Evolutionary conservation across 2,113 vertebrate species (phyloP).

Genomic region (Ameiurus melas): DNA sequence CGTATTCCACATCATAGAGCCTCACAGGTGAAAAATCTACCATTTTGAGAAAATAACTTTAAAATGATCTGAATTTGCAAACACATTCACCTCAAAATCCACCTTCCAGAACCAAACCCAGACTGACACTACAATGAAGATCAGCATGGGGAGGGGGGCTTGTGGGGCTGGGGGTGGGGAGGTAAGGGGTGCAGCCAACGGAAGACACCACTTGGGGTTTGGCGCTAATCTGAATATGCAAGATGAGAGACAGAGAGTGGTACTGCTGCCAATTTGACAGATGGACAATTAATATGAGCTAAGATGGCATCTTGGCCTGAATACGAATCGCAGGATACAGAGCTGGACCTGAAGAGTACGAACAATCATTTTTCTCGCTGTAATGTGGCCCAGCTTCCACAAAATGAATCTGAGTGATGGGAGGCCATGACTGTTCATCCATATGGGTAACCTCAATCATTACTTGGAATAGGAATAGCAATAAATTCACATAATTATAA

Average conservation of each 20-base stretch:
- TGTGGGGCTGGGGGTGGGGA: background rate
- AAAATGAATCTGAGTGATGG: slow-evolving; percentile 44
- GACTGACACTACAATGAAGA: slow-evolving; percentile 41
- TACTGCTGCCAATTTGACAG: slow-evolving; percentile 71
- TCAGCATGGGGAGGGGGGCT: background rate
- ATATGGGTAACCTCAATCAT: slow-evolving; percentile 41
- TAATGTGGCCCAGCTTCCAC: slow-evolving; percentile 30
- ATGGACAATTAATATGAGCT: slow-evolving; percentile 78
- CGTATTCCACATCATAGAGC: slow-evolving; percentile 24
- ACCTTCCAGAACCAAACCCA: slow-evolving; percentile 36
- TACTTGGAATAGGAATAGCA: slow-evolving; percentile 24
- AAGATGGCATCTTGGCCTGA: slow-evolving; percentile 73
- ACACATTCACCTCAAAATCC: slow-evolving; percentile 35
- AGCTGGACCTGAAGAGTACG: slow-evolving; percentile 42
- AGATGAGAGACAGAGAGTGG: slow-evolving; percentile 44
- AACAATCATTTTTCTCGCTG: slow-evolving; percentile 43
- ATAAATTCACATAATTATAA: slow-evolving; percentile 43
- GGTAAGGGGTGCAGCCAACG: background rate
- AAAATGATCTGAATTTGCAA: slow-evolving; percentile 26
- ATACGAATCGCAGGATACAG: slow-evolving; percentile 68
- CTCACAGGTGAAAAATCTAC: slow-evolving; percentile 30
- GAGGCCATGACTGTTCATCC: slow-evolving; percentile 40
- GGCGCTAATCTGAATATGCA: slow-evolving; percentile 67
- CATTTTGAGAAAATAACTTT: background rate
- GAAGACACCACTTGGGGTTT: slow-evolving; percentile 56